Evolutionary conservation across 2,113 vertebrate species (phyloP).

Genomic region (Oreochromis spilurus): DNA sequence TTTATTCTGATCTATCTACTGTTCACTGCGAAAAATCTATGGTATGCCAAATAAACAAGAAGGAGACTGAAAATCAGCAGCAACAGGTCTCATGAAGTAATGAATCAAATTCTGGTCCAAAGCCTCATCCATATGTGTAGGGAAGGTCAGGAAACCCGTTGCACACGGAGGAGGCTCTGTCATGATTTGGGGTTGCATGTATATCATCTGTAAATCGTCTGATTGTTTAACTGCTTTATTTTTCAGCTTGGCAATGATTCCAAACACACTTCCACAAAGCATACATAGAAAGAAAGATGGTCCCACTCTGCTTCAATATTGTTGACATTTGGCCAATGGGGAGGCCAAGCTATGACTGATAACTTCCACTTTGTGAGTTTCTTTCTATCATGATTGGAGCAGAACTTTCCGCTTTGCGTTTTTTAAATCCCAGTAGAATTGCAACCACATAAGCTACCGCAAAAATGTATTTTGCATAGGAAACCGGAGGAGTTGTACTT

Average conservation of each 20-base stretch:
- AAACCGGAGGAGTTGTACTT: not conserved
- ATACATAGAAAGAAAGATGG: not conserved
- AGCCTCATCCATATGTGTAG: not conserved
- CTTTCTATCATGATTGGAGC: not conserved
- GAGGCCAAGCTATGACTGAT: too few species aligned
- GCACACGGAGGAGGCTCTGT: not conserved
- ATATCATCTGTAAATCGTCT: not conserved
- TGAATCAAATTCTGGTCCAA: not conserved
- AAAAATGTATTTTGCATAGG: not conserved
- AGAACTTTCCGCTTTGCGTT: not conserved
- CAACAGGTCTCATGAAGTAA: too few species aligned
- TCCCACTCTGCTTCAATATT: too few species aligned
- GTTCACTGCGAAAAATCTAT: not conserved
- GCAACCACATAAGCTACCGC: not conserved
- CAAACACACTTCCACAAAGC: not conserved
- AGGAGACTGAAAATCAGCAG: not conserved
- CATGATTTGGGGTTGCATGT: not conserved
- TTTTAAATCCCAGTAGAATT: not conserved
- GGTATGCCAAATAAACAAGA: not conserved
- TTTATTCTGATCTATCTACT: not conserved
- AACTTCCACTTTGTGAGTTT: too few species aligned
- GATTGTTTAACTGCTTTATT: not conserved
- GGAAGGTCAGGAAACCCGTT: not conserved
- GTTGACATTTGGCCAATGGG: too few species aligned
- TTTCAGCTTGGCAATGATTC: not conserved